These are phyloP conservation scores for Laterallus jamaicensis DNA, from an alignment of 2,113 vertebrate genomes.

Conservation along the genomic window DNA sequence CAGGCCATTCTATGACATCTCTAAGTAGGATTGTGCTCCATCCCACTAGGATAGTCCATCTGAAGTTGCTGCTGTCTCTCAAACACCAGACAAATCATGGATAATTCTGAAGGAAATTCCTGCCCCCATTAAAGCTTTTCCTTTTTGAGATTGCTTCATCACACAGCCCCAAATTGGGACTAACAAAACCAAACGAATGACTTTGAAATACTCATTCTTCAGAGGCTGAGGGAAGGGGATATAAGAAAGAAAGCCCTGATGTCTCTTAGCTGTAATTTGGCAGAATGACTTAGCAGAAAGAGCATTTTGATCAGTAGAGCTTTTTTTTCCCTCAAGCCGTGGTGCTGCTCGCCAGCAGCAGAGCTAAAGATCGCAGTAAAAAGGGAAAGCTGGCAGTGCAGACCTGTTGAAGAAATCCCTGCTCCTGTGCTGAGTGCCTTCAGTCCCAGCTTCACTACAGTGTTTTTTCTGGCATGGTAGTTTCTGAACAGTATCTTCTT, in stretches of 20 bases:
- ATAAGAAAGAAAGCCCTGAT: neutral
- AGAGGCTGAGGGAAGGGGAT: neutral
- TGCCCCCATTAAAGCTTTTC: neutral
- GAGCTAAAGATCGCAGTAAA: neutral
- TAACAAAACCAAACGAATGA: neutral
- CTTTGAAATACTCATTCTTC: neutral
- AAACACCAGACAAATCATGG: too few relatives aligned
- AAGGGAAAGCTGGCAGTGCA: neutral
- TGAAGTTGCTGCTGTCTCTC: neutral
- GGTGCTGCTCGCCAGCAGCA: neutral
- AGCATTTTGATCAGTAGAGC: neutral
- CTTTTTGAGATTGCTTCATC: neutral
- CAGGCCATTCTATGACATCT: neutral
- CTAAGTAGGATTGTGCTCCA: too few relatives aligned
- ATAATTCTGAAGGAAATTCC: neutral
- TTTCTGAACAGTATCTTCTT: neutral
- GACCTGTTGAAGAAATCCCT: neutral
- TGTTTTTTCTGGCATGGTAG: neutral
- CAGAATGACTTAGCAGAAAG: constrained; percentile 48
- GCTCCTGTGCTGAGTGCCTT: neutral
- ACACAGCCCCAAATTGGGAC: neutral
- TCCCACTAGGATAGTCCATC: neutral
- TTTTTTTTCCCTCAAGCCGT: neutral
- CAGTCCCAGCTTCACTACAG: neutral
- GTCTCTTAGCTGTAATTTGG: neutral